Conservation (phyloP, 2,888 invertebrate species). For the Polydrusus pterygomalis region DNA sequence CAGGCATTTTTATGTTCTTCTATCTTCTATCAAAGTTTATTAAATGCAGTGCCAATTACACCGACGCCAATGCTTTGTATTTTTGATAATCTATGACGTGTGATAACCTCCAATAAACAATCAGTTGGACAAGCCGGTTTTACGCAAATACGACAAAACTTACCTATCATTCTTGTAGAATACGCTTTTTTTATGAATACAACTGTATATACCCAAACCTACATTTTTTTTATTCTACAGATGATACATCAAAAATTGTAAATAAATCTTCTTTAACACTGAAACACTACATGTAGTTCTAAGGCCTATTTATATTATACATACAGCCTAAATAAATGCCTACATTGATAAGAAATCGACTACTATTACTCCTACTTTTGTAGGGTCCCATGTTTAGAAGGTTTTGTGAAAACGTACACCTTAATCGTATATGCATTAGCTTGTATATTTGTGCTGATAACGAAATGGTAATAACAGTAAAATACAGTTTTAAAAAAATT, state of each 20-base stretch:
- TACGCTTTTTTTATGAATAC: too few relatives aligned
- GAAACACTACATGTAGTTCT: constrained; percentile 51
- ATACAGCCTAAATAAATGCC: constrained; percentile 28
- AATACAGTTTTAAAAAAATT: constrained; percentile 6
- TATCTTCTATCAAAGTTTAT: too few relatives aligned
- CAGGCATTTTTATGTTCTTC: too few relatives aligned
- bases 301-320: constrained; percentile 49
- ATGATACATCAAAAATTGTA: constrained; percentile 5
- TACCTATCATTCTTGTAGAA: too few relatives aligned
- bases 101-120: too few relatives aligned
- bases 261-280: constrained; percentile 6
- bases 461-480: constrained; percentile 1
- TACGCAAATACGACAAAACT: too few relatives aligned
- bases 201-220: too few relatives aligned
- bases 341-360: constrained; percentile 24
- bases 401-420: not conserved
- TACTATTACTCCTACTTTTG: constrained; percentile 20
- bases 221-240: not conserved
- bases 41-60: too few relatives aligned
- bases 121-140: too few relatives aligned
- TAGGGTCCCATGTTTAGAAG: constrained; percentile 11
- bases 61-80: too few relatives aligned
- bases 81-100: too few relatives aligned
- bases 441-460: constrained; percentile 5
- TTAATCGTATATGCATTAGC: not conserved